Evolutionary conservation across 2,888 invertebrate genomes (phyloP).

Genomic region (Eupithecia vulgata): DNA sequence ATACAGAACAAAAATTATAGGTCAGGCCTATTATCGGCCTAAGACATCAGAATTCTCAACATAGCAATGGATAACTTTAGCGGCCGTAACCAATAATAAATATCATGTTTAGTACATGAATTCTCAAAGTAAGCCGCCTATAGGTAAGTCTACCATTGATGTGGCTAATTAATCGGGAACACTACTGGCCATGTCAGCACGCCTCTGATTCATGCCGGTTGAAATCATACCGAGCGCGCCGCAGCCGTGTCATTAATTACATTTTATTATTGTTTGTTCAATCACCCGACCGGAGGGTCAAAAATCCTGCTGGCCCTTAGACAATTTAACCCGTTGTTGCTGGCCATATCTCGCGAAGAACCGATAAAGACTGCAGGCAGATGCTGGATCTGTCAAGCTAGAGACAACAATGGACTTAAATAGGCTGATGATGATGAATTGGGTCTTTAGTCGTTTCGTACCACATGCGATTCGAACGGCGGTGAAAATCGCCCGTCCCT

Average conservation of each 20-base stretch:
- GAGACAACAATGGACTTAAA: too few relatives aligned
- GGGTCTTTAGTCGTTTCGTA: too few relatives aligned
- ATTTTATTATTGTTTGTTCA: slow-evolving; percentile 65
- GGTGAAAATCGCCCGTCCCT: too few relatives aligned
- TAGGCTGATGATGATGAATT: too few relatives aligned
- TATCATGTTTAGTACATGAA: slow-evolving; percentile 1
- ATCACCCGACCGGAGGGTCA: slow-evolving; percentile 33
- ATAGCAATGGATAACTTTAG: neutral
- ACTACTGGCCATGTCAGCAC: slow-evolving; percentile 63
- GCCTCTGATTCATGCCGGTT: slow-evolving; percentile 68
- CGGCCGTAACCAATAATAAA: slow-evolving; percentile 8
- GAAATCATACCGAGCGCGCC: slow-evolving; percentile 61
- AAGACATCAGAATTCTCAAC: neutral
- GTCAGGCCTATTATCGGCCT: too few relatives aligned
- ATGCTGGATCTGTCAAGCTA: too few relatives aligned
- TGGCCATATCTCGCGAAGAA: too few relatives aligned
- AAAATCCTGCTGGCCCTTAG: too few relatives aligned
- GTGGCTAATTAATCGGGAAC: slow-evolving; percentile 74
- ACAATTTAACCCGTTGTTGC: too few relatives aligned
- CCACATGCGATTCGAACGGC: too few relatives aligned
- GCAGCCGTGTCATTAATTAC: slow-evolving; percentile 64
- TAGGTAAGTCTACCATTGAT: slow-evolving; percentile 58
- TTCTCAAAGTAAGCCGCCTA: slow-evolving; percentile 47
- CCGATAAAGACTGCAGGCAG: too few relatives aligned
- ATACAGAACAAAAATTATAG: too few relatives aligned